phyloP scores from a whole-genome alignment of 1,140 invertebrate species.

The Wiebesia pumilae region DNA sequence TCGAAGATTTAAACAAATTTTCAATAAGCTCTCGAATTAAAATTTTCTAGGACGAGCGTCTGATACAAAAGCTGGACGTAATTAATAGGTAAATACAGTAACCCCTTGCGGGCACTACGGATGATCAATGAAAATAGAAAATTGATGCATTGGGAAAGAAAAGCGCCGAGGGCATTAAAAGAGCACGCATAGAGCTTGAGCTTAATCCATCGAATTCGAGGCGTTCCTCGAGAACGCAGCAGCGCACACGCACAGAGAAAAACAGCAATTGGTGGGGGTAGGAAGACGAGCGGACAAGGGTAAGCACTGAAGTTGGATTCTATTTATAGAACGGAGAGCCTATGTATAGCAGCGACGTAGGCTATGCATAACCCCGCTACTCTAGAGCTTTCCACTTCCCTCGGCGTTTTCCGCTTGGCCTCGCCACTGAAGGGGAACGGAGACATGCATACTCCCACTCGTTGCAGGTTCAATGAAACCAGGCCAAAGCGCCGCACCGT shows the following conservation, averaged over 20 bases:
- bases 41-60: not conserved
- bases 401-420: constrained; percentile 23
- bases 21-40: not conserved
- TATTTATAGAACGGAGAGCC: constrained; percentile 72
- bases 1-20: not conserved
- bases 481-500: constrained; percentile 59
- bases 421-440: constrained; percentile 37
- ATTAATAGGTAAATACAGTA: constrained; percentile 13
- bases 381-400: constrained; percentile 53
- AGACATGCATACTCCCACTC: constrained; percentile 36
- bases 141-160: not conserved
- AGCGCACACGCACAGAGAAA: not conserved
- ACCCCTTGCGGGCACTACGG: not conserved
- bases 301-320: constrained; percentile 61
- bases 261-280: not conserved
- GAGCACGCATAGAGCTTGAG: not conserved
- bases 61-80: not conserved
- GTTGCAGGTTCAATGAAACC: constrained; percentile 72
- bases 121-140: not conserved
- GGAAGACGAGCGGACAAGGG: constrained; percentile 46
- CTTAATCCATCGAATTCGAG: constrained; percentile 1
- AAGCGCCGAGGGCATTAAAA: constrained; percentile 4
- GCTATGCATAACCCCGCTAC: constrained; percentile 68
- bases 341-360: constrained; percentile 69
- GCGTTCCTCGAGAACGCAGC: not conserved